These are phyloP conservation scores for Empis stercorea DNA, from an alignment of 2,888 invertebrate genomes.

Conservation along the genomic window DNA sequence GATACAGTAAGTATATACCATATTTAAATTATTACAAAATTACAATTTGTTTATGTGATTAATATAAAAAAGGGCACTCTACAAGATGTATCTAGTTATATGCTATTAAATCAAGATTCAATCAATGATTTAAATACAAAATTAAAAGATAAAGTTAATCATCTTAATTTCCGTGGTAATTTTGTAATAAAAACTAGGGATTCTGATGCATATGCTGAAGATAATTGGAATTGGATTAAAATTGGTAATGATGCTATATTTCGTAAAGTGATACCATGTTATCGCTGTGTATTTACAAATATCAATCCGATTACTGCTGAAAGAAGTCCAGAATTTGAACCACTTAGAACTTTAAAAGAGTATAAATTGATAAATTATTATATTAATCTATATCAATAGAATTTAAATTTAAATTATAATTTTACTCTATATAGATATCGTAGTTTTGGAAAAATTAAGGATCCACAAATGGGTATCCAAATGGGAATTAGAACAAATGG, in stretches of 20 bases:
- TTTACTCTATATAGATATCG: conserved; percentile 11
- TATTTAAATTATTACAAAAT: background rate
- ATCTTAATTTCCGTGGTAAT: conserved; percentile 53
- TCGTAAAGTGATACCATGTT: conserved; percentile 24
- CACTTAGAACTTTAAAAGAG: conserved; percentile 52
- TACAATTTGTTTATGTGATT: no score
- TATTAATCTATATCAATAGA: conserved; percentile 15
- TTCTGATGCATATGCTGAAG: conserved; percentile 48
- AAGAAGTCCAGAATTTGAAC: conserved; percentile 46
- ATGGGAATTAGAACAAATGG: conserved; percentile 37
- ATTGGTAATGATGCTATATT: conserved; percentile 39
- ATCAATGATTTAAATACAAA: conserved; percentile 50
- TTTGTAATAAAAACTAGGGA: conserved; percentile 46
- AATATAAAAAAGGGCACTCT: conserved; percentile 41
- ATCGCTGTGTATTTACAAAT: conserved; percentile 56
- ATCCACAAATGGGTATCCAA: conserved; percentile 42
- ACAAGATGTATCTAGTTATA: conserved; percentile 54
- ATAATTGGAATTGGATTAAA: conserved; percentile 56
- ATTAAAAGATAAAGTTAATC: conserved; percentile 37
- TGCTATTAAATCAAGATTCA: conserved; percentile 53
- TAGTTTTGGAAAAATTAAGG: conserved; percentile 6
- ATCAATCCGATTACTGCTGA: conserved; percentile 53
- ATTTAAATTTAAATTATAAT: background rate
- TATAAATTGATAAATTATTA: no score
- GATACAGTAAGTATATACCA: background rate